phyloP scores from a whole-genome alignment of 2,888 invertebrate genomes.

The Seira musarum region DNA sequence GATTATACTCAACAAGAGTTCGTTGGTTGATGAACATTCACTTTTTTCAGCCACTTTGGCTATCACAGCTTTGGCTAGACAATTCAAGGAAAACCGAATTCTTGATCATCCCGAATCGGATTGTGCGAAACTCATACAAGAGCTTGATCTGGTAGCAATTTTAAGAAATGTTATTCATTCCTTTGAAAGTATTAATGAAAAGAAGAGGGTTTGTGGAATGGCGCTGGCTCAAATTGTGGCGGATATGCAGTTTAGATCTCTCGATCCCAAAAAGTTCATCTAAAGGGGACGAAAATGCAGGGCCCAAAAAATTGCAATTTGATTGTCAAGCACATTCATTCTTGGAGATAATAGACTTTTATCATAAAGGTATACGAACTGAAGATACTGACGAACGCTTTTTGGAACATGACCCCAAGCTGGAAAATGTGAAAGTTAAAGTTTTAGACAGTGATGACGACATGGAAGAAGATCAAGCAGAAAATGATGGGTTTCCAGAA shows the following conservation, averaged over 20 bases:
- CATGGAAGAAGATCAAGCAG: slow-evolving; percentile 35
- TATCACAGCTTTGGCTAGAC: slow-evolving; percentile 55
- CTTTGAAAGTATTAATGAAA: slow-evolving; percentile 60
- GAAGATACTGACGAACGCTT: neutral
- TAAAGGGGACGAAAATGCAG: slow-evolving; percentile 10
- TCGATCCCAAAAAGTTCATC: neutral
- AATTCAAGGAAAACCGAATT: slow-evolving; percentile 41
- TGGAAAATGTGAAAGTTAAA: slow-evolving; percentile 29
- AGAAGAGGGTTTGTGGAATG: slow-evolving; percentile 66
- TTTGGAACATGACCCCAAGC: neutral
- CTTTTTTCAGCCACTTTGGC: slow-evolving; percentile 60
- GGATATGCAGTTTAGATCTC: slow-evolving; percentile 39
- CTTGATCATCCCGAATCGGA: neutral
- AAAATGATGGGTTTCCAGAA: slow-evolving; percentile 33
- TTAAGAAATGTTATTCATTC: slow-evolving; percentile 59
- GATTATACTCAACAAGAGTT: slow-evolving; percentile 46
- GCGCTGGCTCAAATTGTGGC: slow-evolving; percentile 64
- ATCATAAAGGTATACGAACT: neutral
- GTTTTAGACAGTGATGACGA: slow-evolving; percentile 68
- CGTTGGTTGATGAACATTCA: slow-evolving; percentile 31
- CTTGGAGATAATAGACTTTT: slow-evolving; percentile 51
- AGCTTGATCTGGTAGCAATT: slow-evolving; percentile 33
- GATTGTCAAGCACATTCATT: slow-evolving; percentile 52
- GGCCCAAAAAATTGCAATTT: slow-evolving; percentile 54
- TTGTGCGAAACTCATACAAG: neutral